Evolutionary conservation across 2,113 vertebrate species (phyloP).

Genomic region (Mugil cephalus): DNA sequence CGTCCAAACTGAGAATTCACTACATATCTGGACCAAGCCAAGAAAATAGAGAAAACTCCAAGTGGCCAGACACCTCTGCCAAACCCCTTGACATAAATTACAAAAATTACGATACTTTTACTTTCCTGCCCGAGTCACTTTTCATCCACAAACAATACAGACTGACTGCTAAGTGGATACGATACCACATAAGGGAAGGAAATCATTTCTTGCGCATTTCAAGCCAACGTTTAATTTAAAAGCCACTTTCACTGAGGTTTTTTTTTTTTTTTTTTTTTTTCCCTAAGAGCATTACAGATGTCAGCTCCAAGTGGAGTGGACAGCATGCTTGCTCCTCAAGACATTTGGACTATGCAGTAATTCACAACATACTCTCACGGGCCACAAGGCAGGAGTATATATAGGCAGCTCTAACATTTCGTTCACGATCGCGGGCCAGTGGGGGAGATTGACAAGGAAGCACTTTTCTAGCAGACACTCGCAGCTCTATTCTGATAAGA

Average conservation of each 20-base stretch:
- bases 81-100: constrained; percentile 27
- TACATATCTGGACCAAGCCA: not conserved
- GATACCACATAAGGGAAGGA: not conserved
- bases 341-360: constrained; percentile 69
- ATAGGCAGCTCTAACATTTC: constrained; percentile 67
- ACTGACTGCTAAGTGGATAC: not conserved
- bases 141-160: not conserved
- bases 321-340: constrained; percentile 57
- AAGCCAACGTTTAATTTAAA: constrained; percentile 23
- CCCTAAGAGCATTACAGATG: not conserved
- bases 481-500: constrained; percentile 50
- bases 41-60: constrained; percentile 12
- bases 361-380: constrained; percentile 66
- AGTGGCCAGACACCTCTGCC: not conserved
- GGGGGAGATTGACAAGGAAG: constrained; percentile 32
- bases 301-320: constrained; percentile 46
- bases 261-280: constrained; percentile 42
- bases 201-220: not conserved
- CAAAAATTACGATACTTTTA: not conserved
- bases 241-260: constrained; percentile 18
- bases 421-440: constrained; percentile 51
- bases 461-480: constrained; percentile 48
- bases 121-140: constrained; percentile 5
- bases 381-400: constrained; percentile 63
- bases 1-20: constrained; percentile 17